Percentiles rank a stretch among this genome's conserved stretches.
Conservation (phyloP, 2,797 vertebrate species). For the Typhlichthys eigenmanni region DNA sequence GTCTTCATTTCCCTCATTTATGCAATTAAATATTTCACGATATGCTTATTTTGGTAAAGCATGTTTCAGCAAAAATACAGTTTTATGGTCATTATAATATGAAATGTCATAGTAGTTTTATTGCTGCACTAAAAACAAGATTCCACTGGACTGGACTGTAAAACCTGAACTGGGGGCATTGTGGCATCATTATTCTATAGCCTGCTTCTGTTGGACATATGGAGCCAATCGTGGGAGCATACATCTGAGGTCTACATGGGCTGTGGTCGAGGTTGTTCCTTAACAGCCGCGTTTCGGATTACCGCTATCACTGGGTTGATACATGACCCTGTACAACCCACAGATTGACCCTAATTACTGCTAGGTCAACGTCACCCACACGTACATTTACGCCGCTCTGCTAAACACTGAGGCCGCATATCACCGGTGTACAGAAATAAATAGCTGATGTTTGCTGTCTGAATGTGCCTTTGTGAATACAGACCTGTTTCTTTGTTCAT, state of each 20-base stretch:
- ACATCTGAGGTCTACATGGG: background rate
- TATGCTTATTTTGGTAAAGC: no score
- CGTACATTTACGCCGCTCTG: slow-evolving; percentile 41
- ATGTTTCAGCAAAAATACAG: no score
- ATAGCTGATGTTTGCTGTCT: background rate
- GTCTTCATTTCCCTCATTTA: no score
- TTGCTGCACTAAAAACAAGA: background rate
- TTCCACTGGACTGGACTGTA: background rate
- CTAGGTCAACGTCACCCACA: slow-evolving; percentile 38
- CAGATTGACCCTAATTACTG: slow-evolving; percentile 52
- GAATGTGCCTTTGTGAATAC: no score
- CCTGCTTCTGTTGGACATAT: background rate
- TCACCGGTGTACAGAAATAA: background rate
- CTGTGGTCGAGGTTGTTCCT: slow-evolving; percentile 9
- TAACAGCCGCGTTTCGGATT: slow-evolving; percentile 47
- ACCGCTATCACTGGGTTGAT: slow-evolving; percentile 51
- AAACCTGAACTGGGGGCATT: background rate
- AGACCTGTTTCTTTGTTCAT: no score
- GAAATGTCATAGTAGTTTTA: background rate
- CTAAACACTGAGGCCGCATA: no score
- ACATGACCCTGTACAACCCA: slow-evolving; percentile 44
- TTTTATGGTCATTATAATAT: no score
- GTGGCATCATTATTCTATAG: slow-evolving; percentile 1
- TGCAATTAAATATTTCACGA: no score
- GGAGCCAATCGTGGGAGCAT: background rate